Base-by-base conservation (phyloP, 2,888 invertebrate species). In the Leptura quadrifasciata region DNA sequence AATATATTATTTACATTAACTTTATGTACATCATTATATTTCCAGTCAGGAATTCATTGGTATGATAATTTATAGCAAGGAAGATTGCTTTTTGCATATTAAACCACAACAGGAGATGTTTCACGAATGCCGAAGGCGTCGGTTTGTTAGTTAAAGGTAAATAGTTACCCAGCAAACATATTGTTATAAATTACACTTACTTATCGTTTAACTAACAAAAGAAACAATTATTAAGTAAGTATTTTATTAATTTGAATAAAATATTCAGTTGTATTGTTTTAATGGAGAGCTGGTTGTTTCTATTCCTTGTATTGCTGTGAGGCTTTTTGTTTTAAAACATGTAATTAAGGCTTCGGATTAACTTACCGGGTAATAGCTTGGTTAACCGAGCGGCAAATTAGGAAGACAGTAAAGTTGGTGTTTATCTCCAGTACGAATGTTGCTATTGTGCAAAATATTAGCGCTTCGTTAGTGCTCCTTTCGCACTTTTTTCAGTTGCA, bases 81-180 rank as follows among this genome's bases (percentile, higher is more conserved):
- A 21, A 69, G 68, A 69, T 69, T 69, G 57, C 57, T 58, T 69
- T n/a, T 69, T 69, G 68, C 68, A 69, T 69, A 69, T 69, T 69
- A 69, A 69, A 58, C 57, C 35, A 69, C 31, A 35, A 69, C 31
- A 27, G 18, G 52, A 67, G 54, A 67, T 67, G 55, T 67, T 67
- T 57, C 35, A 57, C 68, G 31, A 31, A 35, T 57, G 68, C 68
- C 57, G 68, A 27, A 57, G 68, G 68, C 68, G 68, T 69, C 68
- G 57, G 68, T 57, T 31, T 35, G 24, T 57, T 18, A 31, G 21
- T 35, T 52, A 69, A 69, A 57, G 68, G 57, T 57, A 57, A 57
- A 69, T 58, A 18, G 35, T 57, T 69, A 35, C 31, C 24, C 57
- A 31, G 31, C 35, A 55, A 35, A 57, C 57, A 35, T 35, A 57